A percentile compares a stretch with the other conserved stretches of the same genome.
Evolutionary conservation across 2,797 vertebrate species (phyloP).

Genomic region (Otus scops): DNA sequence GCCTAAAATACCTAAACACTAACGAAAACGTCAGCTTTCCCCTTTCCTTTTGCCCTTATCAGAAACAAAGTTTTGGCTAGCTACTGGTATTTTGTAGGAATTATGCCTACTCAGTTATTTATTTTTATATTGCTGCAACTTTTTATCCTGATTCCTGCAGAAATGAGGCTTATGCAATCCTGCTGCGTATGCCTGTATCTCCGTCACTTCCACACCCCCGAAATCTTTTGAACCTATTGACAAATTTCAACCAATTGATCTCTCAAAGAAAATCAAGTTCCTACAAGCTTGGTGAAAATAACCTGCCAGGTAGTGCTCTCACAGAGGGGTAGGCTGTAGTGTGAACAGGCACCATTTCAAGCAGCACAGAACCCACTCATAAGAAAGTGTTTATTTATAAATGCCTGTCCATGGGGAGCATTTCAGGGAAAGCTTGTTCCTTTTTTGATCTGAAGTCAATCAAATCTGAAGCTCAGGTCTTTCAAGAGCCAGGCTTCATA

Average conservation of each 20-base stretch:
- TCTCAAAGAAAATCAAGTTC: slow-evolving; percentile 12
- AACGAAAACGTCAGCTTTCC: background rate
- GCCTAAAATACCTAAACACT: background rate
- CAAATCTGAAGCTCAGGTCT: background rate
- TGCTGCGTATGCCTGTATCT: background rate
- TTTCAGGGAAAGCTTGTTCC: background rate
- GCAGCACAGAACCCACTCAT: background rate
- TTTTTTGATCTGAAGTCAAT: background rate
- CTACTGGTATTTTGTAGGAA: background rate
- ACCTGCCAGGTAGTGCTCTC: background rate
- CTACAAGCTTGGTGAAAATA: background rate
- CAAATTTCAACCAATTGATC: slow-evolving; percentile 37
- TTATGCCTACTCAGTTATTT: slow-evolving; percentile 19
- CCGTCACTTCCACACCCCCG: slow-evolving; percentile 1
- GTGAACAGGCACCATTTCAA: background rate
- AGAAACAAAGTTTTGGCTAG: background rate
- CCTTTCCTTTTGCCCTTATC: background rate
- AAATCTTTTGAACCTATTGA: slow-evolving; percentile 51
- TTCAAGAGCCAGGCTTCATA: background rate
- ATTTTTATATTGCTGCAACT: slow-evolving; percentile 43
- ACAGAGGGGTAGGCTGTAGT: background rate
- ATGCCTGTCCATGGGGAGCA: background rate
- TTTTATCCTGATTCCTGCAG: slow-evolving; percentile 26
- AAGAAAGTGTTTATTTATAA: slow-evolving; percentile 30
- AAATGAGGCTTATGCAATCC: slow-evolving; percentile 36